Base-by-base conservation (phyloP, 2,113 vertebrate species). In the Gavialis gangeticus region DNA sequence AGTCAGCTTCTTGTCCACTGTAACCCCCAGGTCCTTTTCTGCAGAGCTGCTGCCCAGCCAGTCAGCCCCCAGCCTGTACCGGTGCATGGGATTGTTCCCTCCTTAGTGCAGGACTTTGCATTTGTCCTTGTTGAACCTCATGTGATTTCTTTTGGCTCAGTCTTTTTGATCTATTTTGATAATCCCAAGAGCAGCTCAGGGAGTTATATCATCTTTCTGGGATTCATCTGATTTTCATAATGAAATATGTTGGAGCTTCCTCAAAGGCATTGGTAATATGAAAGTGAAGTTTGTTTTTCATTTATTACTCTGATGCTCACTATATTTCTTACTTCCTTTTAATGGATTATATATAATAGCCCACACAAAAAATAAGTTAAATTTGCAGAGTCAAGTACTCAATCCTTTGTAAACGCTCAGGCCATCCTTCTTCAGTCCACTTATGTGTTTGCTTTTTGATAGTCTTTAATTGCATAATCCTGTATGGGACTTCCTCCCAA, bases 191-290 rank as follows among this genome's bases (percentile, higher is more conserved):
- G 66, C 46, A 78, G 2, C 1, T 90, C 79, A 79, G 71, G 77
- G 87, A 89, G 78, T 85, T 15, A 25, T 69, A 46, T 21, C 2
- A 25, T 83, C 87, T 94, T 89, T 22, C 10, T n/a, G 12, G 15
- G 15, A 5, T 90, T 89, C 28, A 30, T 21, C n/a, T 13, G n/a
- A 30, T 59, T 57, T 78, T 13, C 21, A 30, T 83, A 4, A 8
- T 73, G 21, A 11, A 89, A 27, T 0, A 0, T 13, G 64, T 1
- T 66, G 3, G 54, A 87, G 86, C 76, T 79, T 10, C 4, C n/a
- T 24, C 79, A 54, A 54, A 59, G 6, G 54, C 76, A 7, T 7
- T 62, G 46, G 46, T 46, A 71, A 22, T 30, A 71, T 24, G 30
- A 71, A 34, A 71, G 37, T 71, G 21, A 19, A 71, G 69, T 71